Evolutionary conservation across 2,113 vertebrate species (phyloP).

Genomic region (Herpailurus yagouaroundi): DNA sequence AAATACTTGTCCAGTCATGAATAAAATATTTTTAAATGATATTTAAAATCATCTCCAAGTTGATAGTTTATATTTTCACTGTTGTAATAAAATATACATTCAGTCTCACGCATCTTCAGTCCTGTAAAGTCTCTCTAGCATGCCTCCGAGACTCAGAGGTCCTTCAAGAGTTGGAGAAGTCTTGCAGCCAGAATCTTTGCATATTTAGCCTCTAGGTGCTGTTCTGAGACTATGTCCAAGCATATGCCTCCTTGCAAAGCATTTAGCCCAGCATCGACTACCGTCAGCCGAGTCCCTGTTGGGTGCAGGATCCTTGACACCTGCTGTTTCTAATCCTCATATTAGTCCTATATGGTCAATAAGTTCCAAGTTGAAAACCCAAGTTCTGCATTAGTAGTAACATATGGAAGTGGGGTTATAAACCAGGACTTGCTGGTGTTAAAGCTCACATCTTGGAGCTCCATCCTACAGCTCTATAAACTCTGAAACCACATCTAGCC

Average conservation of each 20-base stretch:
- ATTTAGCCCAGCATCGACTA: neutral
- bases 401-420: neutral
- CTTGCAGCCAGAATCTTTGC: neutral
- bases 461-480: accelerated
- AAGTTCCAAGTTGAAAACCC: neutral
- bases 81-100: neutral
- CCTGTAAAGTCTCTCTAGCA: neutral
- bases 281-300: neutral
- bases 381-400: too few species aligned
- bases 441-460: neutral
- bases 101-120: neutral
- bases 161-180: neutral
- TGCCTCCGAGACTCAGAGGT: neutral
- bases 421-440: neutral
- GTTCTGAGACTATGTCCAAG: neutral
- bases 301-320: neutral
- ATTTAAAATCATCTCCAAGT: neutral
- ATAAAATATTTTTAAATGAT: neutral
- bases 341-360: neutral
- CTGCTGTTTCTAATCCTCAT: neutral
- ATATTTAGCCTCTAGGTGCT: neutral
- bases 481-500: neutral
- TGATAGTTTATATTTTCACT: neutral
- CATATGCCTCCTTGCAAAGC: neutral
- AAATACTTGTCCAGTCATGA: neutral